A percentile compares a stretch with the other conserved stretches of the same genome.
Evolutionary conservation across 2,113 vertebrate genomes (phyloP).

Genomic region (Oreotrochilus melanogaster): DNA sequence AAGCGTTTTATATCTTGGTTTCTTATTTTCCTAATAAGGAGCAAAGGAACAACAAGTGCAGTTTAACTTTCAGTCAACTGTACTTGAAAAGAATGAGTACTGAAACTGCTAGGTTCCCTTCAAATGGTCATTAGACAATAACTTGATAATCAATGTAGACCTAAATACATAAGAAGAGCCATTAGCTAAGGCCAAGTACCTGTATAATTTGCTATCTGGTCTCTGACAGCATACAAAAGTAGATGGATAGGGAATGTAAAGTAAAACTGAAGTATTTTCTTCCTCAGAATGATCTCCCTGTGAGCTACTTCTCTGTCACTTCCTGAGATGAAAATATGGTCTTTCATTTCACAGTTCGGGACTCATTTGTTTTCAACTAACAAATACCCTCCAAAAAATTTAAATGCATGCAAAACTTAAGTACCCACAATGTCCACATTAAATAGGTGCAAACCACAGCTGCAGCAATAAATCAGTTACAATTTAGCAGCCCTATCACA

Average conservation of each 20-base stretch:
- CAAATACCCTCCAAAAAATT: accelerated
- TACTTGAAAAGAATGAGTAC: background rate
- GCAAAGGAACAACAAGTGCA: background rate
- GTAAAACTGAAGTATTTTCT: background rate
- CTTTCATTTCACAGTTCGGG: background rate
- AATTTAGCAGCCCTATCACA: background rate
- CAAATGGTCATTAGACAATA: background rate
- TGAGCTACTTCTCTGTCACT: background rate
- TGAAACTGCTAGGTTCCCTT: background rate
- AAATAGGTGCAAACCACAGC: background rate
- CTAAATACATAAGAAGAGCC: background rate
- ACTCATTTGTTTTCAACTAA: background rate
- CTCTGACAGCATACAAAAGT: background rate
- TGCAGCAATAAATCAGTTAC: background rate
- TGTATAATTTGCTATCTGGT: background rate
- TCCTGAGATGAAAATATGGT: background rate
- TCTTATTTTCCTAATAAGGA: background rate
- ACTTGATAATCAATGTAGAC: background rate
- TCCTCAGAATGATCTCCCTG: background rate
- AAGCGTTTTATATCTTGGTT: background rate
- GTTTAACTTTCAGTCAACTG: background rate
- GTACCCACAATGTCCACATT: accelerated
- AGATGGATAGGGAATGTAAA: background rate
- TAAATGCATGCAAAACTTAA: background rate
- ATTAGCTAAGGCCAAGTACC: background rate